Evolutionary conservation across 2,113 vertebrate genomes (phyloP), one percentile per base, ranked within the genome.

Genomic region (Camelus bactrianus): DNA sequence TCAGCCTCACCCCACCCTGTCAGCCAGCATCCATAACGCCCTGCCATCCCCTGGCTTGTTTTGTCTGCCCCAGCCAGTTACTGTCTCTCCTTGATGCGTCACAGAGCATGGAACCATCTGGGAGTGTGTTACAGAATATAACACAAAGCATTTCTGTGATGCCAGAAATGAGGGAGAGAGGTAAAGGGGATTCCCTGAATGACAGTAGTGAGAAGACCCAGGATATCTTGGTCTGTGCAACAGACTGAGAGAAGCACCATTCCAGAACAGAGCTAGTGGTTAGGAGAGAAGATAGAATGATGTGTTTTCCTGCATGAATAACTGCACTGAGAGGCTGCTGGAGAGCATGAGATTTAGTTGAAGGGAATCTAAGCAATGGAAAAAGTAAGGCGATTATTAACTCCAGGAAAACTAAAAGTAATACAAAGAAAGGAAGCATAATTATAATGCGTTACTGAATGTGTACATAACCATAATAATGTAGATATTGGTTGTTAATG

Each of bases 361-460:
- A 76, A 84, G 70, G 32, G 48, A 88, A 50, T 46, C 22, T 28
- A 72, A 77, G 22, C 52, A 65, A 10, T 28, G 62, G 22, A 69
- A 77, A 86, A 82, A 84, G 54, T 28, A 38, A 89, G 64, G 54
- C 89, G 79, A 0, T 64, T 91, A 77, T 35, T 88, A 93, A 64
- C 38, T 50, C 76, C 46, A 87, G 69, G 87, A 91, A 95, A 87
- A 87, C 8, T 26, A 64, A 73, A 86, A 64, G 75, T 69, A 64
- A n/a, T 50, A 6, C 13, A 75, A 56, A 48, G 54, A 48, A 35
- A 87, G 54, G 46, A 72, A 56, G 32, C 26, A 22, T 26, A 35
- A 46, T 70, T 69, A 52, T 35, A 62, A 22, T 46, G 17, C 14
- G 22, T 73, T 73, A 32, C 13, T 77, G 65, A 73, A 32, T 73